Conservation (phyloP, 1,140 invertebrate genomes). For the Ridgeia piscesae region DNA sequence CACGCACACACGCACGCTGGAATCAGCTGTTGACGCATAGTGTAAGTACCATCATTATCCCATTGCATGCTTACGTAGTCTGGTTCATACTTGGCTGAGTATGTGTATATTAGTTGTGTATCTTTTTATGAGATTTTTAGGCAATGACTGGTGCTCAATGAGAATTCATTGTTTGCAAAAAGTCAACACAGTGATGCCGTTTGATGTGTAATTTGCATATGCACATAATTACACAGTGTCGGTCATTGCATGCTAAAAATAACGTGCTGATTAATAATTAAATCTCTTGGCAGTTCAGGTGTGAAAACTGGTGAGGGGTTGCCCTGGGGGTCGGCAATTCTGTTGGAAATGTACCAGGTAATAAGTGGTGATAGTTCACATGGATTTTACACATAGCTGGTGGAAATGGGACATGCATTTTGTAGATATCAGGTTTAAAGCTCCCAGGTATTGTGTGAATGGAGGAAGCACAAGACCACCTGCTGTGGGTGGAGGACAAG, state of each 20-base stretch:
- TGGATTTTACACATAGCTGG: not conserved
- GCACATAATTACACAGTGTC: not conserved
- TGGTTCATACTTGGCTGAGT: not conserved
- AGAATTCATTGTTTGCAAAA: not conserved
- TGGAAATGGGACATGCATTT: not conserved
- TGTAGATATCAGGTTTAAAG: not conserved
- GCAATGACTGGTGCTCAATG: not conserved
- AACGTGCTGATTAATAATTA: not conserved
- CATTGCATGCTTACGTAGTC: not conserved
- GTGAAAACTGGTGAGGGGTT: not conserved
- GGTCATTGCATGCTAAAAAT: not conserved
- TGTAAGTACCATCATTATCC: not conserved
- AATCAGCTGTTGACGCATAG: not conserved
- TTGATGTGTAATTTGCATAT: not conserved
- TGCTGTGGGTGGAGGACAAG: too few relatives aligned
- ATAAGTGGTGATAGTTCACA: not conserved
- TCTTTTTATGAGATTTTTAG: not conserved
- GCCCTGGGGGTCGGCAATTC: not conserved
- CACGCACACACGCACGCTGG: too few relatives aligned
- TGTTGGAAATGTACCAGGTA: not conserved
- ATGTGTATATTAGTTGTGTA: not conserved
- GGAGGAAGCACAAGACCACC: not conserved
- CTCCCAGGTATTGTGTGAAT: not conserved
- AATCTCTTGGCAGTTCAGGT: not conserved
- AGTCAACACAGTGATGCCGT: not conserved